Evolutionary conservation across 1,140 invertebrate species (phyloP).

Genomic region (Caerostris darwini): DNA sequence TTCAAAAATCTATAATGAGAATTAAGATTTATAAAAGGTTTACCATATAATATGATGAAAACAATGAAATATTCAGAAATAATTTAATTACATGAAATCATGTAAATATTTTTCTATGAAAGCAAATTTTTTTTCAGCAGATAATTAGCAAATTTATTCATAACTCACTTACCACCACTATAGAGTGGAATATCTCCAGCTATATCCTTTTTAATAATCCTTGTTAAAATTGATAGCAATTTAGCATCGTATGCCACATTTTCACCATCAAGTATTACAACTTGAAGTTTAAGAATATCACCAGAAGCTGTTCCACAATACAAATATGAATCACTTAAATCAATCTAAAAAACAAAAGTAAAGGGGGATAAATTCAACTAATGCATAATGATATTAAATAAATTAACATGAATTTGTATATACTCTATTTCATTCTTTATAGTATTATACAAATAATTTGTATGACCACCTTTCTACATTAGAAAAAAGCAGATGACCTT

Average conservation of each 20-base stretch:
- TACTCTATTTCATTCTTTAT: no score
- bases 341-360: conserved; percentile 80
- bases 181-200: conserved; percentile 56
- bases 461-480: no score
- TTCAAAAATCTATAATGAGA: no score
- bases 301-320: conserved; percentile 93
- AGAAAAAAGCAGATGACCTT: not conserved
- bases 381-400: no score
- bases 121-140: not conserved
- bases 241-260: conserved; percentile 37
- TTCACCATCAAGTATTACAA: conserved; percentile 69
- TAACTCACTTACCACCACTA: conserved; percentile 50
- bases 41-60: no score
- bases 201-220: conserved; percentile 67
- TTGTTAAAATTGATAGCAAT: conserved; percentile 43
- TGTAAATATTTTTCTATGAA: not conserved
- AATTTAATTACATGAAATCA: no score
- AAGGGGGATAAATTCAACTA: no score
- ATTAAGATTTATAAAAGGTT: no score
- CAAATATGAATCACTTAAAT: conserved; percentile 87
- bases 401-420: no score
- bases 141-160: no score
- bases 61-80: no score
- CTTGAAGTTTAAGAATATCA: conserved; percentile 85
- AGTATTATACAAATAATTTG: no score